Percentiles rank a stretch among this genome's conserved stretches.
phyloP scores from a whole-genome alignment of 53 echinoderm and acorn worm species.

The Antedon mediterranea region DNA sequence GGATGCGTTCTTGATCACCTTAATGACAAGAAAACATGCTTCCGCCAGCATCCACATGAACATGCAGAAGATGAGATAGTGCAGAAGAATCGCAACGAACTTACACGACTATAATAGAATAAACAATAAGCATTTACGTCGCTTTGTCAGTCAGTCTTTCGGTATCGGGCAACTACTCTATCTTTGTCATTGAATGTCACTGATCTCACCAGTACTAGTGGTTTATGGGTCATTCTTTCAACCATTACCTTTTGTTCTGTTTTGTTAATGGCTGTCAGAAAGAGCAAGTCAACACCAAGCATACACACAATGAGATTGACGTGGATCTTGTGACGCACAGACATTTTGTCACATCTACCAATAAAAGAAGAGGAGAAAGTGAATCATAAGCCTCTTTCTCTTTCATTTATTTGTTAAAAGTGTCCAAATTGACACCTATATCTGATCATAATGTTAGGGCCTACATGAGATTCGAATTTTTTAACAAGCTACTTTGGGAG shows the following conservation, averaged over 20 bases:
- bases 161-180: no score
- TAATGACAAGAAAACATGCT: neutral
- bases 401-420: neutral
- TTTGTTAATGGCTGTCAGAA: neutral
- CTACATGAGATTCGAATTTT: no score
- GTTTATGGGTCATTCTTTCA: no score
- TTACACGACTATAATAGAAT: neutral
- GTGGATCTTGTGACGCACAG: neutral
- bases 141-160: no score
- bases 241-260: neutral
- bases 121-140: neutral
- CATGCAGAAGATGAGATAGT: neutral
- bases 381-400: neutral
- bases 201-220: no score
- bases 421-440: no score
- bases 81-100: neutral
- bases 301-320: neutral
- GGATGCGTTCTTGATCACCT: neutral
- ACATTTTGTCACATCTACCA: neutral
- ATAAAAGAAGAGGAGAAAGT: no score
- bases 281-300: neutral
- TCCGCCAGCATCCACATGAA: neutral
- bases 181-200: no score
- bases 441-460: no score
- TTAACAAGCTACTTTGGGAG: no score